Percentiles rank a stretch among this genome's conserved stretches.
These are phyloP conservation scores for Abrostola tripartita DNA, from an alignment of 2,888 invertebrate genomes.

Conservation along the genomic window DNA sequence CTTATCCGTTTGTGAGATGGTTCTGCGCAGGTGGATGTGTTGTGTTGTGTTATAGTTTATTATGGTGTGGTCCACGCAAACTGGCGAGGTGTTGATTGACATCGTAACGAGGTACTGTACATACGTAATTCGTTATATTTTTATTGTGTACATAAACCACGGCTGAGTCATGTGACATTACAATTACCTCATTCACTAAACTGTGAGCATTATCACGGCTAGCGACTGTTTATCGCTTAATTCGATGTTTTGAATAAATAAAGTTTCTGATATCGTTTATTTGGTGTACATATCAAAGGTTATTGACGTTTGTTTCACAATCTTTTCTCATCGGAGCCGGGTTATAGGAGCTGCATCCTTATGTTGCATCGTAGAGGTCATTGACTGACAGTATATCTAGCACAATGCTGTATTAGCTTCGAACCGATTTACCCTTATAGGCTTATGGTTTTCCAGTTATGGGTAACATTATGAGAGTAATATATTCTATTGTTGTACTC, in stretches of 20 bases:
- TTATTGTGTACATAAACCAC: slow-evolving; percentile 57
- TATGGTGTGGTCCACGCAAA: slow-evolving; percentile 87
- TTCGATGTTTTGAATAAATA: slow-evolving; percentile 54
- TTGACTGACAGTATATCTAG: slow-evolving; percentile 38
- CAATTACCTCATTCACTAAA: slow-evolving; percentile 58
- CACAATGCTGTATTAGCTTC: slow-evolving; percentile 22
- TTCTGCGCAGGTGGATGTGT: slow-evolving; percentile 81
- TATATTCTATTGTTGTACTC: not conserved
- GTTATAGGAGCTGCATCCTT: slow-evolving; percentile 28
- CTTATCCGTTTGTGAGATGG: slow-evolving; percentile 84
- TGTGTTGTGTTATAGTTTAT: slow-evolving; percentile 79
- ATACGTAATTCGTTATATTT: slow-evolving; percentile 57
- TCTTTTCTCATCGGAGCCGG: slow-evolving; percentile 24
- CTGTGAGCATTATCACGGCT: slow-evolving; percentile 58
- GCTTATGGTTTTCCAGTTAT: not conserved
- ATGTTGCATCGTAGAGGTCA: slow-evolving; percentile 46
- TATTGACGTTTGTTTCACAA: slow-evolving; percentile 51
- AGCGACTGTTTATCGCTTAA: slow-evolving; percentile 50
- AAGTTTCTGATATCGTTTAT: slow-evolving; percentile 47
- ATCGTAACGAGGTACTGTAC: slow-evolving; percentile 82
- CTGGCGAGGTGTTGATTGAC: slow-evolving; percentile 85
- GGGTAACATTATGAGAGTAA: not conserved
- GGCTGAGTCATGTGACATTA: slow-evolving; percentile 65
- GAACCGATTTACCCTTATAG: not conserved
- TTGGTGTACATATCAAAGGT: slow-evolving; percentile 48